phyloP scores from a whole-genome alignment of 2,888 invertebrate genomes.

The Eristalinus aeneus region DNA sequence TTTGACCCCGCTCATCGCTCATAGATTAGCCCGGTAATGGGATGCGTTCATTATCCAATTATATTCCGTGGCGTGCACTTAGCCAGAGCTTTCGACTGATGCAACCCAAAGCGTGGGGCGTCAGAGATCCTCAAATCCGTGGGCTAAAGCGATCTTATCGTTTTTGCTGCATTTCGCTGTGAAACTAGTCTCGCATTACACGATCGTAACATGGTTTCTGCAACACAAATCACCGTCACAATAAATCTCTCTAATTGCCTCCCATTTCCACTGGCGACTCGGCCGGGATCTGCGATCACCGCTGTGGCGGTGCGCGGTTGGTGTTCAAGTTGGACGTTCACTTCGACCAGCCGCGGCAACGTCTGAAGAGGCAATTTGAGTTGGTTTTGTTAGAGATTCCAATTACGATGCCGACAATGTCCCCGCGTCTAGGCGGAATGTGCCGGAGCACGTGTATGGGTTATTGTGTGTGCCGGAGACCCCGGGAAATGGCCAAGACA shows the following conservation, averaged over 20 bases:
- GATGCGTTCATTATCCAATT: slow-evolving; percentile 37
- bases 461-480: neutral
- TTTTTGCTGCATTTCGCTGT: neutral
- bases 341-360: slow-evolving; percentile 14
- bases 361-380: slow-evolving; percentile 27
- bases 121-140: neutral
- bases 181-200: slow-evolving; percentile 21
- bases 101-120: slow-evolving; percentile 12
- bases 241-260: slow-evolving; percentile 56
- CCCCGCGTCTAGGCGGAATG: slow-evolving; percentile 8
- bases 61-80: neutral
- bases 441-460: neutral
- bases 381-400: slow-evolving; percentile 40
- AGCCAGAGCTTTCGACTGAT: slow-evolving; percentile 8
- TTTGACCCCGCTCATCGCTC: slow-evolving; percentile 16
- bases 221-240: slow-evolving; percentile 35
- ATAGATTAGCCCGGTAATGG: slow-evolving; percentile 25
- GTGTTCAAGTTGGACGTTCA: neutral
- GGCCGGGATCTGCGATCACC: slow-evolving; percentile 10
- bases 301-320: neutral
- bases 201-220: slow-evolving; percentile 23
- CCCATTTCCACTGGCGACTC: slow-evolving; percentile 27
- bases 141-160: neutral
- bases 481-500: neutral
- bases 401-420: slow-evolving; percentile 58